phyloP scores from a whole-genome alignment of 2,888 invertebrate genomes.

The Scaptodrosophila latifasciaeformis region DNA sequence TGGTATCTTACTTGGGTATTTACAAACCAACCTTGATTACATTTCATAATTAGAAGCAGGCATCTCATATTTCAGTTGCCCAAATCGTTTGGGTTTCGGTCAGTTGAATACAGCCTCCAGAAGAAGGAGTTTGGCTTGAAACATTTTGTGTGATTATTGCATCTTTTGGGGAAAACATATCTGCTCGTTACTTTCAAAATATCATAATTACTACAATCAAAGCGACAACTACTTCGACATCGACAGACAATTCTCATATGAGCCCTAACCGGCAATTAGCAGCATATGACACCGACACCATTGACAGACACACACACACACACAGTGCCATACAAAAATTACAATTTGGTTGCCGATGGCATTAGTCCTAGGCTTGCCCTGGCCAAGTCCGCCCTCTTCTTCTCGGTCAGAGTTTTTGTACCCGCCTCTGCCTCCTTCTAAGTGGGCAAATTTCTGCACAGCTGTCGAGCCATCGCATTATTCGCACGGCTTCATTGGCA shows the following conservation, averaged over 20 bases:
- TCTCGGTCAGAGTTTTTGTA: too few species aligned
- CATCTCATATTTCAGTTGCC: too few species aligned
- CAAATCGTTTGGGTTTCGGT: too few species aligned
- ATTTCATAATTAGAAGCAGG: too few species aligned
- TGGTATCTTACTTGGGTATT: too few species aligned
- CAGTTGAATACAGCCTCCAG: too few species aligned
- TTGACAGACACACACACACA: neutral
- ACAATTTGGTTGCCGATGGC: too few species aligned
- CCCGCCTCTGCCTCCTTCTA: neutral
- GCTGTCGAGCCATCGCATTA: slow-evolving; percentile 36
- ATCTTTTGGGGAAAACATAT: too few species aligned
- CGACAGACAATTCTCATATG: too few species aligned
- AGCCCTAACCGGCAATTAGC: slow-evolving; percentile 29
- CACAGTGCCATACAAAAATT: neutral
- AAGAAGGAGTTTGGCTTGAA: too few species aligned
- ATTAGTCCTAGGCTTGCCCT: neutral
- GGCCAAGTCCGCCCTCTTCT: neutral
- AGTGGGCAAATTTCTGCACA: slow-evolving; percentile 22
- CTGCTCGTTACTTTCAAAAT: slow-evolving; percentile 1
- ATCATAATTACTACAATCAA: slow-evolving; percentile 30
- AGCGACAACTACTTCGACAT: slow-evolving; percentile 14
- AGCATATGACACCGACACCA: slow-evolving; percentile 26
- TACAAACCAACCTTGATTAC: too few species aligned
- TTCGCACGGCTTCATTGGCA: slow-evolving; percentile 32
- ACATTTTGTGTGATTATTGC: too few species aligned